phyloP scores from a whole-genome alignment of 2,797 vertebrate species.

The Pelodytes ibericus region DNA sequence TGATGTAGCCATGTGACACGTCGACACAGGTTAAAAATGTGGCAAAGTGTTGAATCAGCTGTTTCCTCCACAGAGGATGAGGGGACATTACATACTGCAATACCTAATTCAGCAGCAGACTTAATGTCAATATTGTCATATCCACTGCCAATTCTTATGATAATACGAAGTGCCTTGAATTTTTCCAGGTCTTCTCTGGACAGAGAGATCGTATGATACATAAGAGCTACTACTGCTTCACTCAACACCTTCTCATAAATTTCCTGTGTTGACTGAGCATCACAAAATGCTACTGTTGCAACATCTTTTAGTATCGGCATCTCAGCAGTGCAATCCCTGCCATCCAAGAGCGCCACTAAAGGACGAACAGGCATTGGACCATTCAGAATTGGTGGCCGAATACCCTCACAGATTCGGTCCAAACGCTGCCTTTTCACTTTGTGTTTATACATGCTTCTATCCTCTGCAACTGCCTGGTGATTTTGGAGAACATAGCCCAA shows the following conservation, averaged over 20 bases:
- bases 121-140: constrained; percentile 90
- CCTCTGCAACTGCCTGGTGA: too few species aligned
- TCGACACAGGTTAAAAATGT: constrained; percentile 88
- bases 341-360: constrained; percentile 83
- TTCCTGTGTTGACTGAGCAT: constrained; percentile 90
- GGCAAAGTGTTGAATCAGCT: constrained; percentile 87
- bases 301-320: constrained; percentile 90
- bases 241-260: constrained; percentile 91
- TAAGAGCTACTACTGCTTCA: constrained; percentile 86
- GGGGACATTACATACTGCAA: constrained; percentile 88
- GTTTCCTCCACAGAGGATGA: constrained; percentile 88
- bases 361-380: constrained; percentile 85
- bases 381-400: constrained; percentile 86
- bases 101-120: constrained; percentile 86
- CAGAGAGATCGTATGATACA: constrained; percentile 90
- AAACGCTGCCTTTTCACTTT: constrained; percentile 98
- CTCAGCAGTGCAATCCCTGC: constrained; percentile 86
- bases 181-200: constrained; percentile 90
- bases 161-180: constrained; percentile 88
- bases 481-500: too few species aligned
- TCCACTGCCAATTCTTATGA: constrained; percentile 87
- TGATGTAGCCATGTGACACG: constrained; percentile 90
- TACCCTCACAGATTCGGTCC: constrained; percentile 98
- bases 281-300: constrained; percentile 88
- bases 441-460: constrained; percentile 94